Evolutionary conservation across 2,797 vertebrate genomes (phyloP).

Genomic region (Chiroxiphia lanceolata): DNA sequence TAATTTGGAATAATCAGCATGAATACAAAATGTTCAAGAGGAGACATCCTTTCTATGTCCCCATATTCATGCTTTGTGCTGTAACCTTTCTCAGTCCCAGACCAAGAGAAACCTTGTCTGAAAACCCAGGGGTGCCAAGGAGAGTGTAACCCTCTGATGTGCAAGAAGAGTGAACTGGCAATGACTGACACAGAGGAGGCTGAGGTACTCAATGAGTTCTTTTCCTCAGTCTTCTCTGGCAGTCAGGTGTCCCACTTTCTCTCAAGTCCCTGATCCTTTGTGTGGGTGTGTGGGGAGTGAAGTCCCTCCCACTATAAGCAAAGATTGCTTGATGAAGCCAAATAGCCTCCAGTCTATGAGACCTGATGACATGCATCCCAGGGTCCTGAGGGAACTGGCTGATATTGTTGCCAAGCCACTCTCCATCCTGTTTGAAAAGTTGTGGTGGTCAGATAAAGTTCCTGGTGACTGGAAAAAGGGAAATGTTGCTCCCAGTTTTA

Average conservation of each 20-base stretch:
- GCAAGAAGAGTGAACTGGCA: neutral
- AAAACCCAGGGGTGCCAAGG: neutral
- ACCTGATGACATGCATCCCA: neutral
- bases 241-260: neutral
- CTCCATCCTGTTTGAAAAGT: neutral
- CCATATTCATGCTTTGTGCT: neutral
- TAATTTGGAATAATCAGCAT: neutral
- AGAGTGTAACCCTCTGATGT: neutral
- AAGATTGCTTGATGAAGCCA: neutral
- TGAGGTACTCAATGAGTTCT: neutral
- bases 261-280: neutral
- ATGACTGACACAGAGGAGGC: neutral
- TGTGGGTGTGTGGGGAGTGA: neutral
- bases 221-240: neutral
- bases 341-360: neutral
- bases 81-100: neutral
- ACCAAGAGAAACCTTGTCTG: neutral
- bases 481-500: neutral
- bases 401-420: neutral
- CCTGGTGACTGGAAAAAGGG: neutral
- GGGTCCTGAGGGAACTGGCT: neutral
- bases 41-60: neutral
- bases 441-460: neutral
- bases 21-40: neutral
- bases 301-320: neutral